phyloP scores from a whole-genome alignment of 2,797 vertebrate genomes.

The Emydoidea blandingii region DNA sequence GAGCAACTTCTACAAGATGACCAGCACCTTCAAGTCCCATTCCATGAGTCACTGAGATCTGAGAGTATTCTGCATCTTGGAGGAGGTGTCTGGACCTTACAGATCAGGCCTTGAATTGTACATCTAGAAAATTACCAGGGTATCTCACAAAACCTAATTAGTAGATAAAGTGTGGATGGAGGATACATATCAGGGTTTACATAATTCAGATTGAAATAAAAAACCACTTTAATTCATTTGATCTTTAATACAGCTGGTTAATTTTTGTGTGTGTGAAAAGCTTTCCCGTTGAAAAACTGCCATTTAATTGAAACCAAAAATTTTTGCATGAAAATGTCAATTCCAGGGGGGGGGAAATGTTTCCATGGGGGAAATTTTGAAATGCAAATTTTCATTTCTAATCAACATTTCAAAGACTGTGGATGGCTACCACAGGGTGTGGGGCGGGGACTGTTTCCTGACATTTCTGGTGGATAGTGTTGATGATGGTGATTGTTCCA shows the following conservation, averaged over 20 bases:
- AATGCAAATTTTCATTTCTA: too few species aligned
- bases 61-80: neutral
- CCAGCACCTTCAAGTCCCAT: neutral
- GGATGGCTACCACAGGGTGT: neutral
- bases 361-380: too few species aligned
- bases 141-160: neutral
- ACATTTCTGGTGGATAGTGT: neutral
- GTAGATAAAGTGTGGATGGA: neutral
- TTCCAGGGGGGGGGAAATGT: too few species aligned
- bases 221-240: neutral
- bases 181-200: rapidly evolving
- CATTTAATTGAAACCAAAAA: neutral
- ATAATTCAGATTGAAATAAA: neutral
- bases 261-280: neutral
- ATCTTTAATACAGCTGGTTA: neutral
- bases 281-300: neutral
- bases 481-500: neutral
- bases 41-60: neutral
- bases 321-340: neutral
- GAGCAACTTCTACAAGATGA: neutral
- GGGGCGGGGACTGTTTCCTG: neutral
- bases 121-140: neutral
- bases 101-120: neutral
- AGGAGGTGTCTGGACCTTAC: neutral
- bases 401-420: neutral